A percentile compares a stretch with the other conserved stretches of the same genome.
Evolutionary conservation across 2,888 invertebrate species (phyloP).

Genomic region (Pecten maximus): DNA sequence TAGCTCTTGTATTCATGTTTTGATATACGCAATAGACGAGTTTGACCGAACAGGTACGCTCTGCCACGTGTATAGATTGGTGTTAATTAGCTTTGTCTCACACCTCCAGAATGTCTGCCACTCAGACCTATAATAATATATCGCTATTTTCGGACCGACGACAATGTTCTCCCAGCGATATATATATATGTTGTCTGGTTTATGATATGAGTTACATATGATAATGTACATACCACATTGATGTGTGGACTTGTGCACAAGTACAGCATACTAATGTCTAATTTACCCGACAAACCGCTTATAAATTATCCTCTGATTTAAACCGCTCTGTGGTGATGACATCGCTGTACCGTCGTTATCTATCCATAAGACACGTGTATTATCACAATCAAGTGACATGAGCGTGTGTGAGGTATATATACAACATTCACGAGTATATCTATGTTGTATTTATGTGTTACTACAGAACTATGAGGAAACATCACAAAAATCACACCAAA

Average conservation of each 20-base stretch:
- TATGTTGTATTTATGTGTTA: too few species aligned
- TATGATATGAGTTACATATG: background rate
- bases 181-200: background rate
- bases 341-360: background rate
- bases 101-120: background rate
- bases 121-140: background rate
- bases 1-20: too few species aligned
- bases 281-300: background rate
- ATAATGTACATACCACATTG: background rate
- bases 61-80: too few species aligned
- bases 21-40: too few species aligned
- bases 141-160: background rate
- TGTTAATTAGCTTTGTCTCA: too few species aligned
- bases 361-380: too few species aligned
- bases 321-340: background rate
- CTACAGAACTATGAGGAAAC: too few species aligned
- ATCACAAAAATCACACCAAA: too few species aligned
- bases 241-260: background rate
- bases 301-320: background rate
- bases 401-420: too few species aligned
- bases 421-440: too few species aligned
- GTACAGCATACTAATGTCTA: background rate
- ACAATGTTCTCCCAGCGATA: background rate
- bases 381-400: too few species aligned
- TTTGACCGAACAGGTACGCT: too few species aligned